Conservation (phyloP, 2,797 vertebrate species). For the Xerus rutilus region DNA sequence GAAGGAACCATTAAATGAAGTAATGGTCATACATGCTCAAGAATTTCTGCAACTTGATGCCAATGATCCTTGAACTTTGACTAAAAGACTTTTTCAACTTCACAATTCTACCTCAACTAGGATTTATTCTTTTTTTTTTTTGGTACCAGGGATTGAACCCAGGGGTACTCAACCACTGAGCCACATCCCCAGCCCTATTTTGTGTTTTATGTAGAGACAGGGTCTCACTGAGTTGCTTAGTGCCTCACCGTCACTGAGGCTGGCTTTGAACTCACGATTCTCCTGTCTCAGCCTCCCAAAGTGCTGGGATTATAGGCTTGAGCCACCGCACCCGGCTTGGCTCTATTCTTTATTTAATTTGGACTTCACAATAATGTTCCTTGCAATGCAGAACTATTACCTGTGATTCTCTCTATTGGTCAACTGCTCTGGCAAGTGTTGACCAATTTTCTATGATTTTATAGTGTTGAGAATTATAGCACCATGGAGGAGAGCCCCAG, state of each 20-base stretch:
- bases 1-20: background rate
- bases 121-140: background rate
- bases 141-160: too few species aligned
- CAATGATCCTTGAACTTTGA: background rate
- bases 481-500: background rate
- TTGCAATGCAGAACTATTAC: background rate
- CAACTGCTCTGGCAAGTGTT: background rate
- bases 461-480: background rate
- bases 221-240: too few species aligned
- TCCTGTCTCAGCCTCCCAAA: too few species aligned
- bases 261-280: too few species aligned
- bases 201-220: too few species aligned
- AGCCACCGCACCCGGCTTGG: background rate
- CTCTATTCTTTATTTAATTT: background rate
- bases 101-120: background rate
- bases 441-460: background rate
- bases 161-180: too few species aligned
- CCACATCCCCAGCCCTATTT: too few species aligned
- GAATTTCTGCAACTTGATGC: background rate
- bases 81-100: background rate
- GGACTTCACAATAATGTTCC: background rate
- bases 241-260: too few species aligned
- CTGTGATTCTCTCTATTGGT: background rate
- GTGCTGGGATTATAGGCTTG: too few species aligned
- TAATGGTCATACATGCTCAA: background rate